Conservation (phyloP, 1,140 invertebrate species). For the Drosophila melanogaster region DNA sequence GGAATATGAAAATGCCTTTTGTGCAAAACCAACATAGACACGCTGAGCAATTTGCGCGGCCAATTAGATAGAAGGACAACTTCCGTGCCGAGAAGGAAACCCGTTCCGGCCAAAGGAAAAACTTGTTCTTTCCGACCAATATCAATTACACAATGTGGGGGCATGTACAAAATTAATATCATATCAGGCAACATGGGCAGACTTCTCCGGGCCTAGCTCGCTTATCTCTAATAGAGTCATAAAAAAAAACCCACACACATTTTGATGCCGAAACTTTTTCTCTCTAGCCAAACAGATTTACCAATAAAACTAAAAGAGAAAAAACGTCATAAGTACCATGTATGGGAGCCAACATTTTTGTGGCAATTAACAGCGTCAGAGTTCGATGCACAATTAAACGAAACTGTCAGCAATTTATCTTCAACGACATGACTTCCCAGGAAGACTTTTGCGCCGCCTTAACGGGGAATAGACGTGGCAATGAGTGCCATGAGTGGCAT, state of each 20-base stretch:
- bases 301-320: conserved; percentile 9
- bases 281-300: conserved; percentile 21
- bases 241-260: conserved; percentile 50
- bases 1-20: conserved; percentile 23
- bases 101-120: conserved; percentile 41
- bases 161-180: conserved; percentile 65
- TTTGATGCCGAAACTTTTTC: not conserved
- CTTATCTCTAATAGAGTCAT: conserved; percentile 81
- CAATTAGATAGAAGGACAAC: conserved; percentile 49
- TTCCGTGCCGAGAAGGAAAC: conserved; percentile 32
- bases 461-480: conserved; percentile 58
- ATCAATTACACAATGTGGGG: conserved; percentile 73
- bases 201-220: conserved; percentile 30
- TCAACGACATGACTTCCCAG: conserved; percentile 73
- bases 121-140: conserved; percentile 59
- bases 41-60: conserved; percentile 36
- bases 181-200: conserved; percentile 27
- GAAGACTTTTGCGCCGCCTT: conserved; percentile 73
- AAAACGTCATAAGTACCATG: conserved; percentile 43
- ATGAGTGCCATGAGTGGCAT: conserved; percentile 26
- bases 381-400: conserved; percentile 70
- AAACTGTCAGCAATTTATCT: conserved; percentile 82
- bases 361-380: conserved; percentile 68
- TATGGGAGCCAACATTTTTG: conserved; percentile 62
- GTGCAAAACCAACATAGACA: conserved; percentile 16